Percentiles rank a stretch among this genome's conserved stretches.
These are phyloP conservation scores for Nesoenas mayeri DNA, from an alignment of 2,113 vertebrate genomes.

Conservation along the genomic window DNA sequence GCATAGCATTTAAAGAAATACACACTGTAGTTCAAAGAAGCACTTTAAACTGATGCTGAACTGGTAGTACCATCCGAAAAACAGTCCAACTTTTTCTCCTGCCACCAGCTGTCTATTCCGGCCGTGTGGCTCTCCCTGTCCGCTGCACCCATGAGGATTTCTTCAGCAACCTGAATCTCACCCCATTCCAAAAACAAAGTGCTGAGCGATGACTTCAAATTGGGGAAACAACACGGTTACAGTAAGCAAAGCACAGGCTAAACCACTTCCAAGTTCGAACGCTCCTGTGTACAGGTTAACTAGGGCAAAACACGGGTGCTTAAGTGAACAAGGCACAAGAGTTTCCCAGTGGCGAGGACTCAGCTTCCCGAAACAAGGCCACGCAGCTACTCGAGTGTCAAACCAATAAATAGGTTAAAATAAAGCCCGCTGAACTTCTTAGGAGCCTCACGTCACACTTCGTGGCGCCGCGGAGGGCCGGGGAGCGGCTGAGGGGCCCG, in stretches of 20 bases:
- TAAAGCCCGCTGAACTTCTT: no score
- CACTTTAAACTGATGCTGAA: not conserved
- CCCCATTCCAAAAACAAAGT: fast-evolving
- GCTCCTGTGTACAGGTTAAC: fast-evolving
- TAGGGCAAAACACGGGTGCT: not conserved
- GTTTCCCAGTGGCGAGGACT: not conserved
- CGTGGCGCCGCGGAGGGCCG: no score
- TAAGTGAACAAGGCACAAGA: no score
- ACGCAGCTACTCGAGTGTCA: not conserved
- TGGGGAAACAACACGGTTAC: fast-evolving
- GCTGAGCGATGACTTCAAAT: not conserved
- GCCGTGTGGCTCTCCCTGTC: not conserved
- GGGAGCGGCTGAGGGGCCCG: no score
- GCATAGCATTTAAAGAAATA: not conserved
- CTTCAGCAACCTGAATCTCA: not conserved
- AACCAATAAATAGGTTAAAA: no score
- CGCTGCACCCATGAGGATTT: fast-evolving
- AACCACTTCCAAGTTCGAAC: not conserved
- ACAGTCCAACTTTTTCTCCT: not conserved
- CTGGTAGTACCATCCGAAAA: not conserved
- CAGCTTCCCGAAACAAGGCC: fast-evolving
- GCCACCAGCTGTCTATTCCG: not conserved
- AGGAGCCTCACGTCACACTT: no score
- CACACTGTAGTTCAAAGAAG: fast-evolving
- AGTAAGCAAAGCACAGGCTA: not conserved